Percentiles rank a stretch among this genome's conserved stretches.
These are phyloP conservation scores for Actinostola sp. DNA, from an alignment of 92 coral and sea anemone species.

Conservation along the genomic window DNA sequence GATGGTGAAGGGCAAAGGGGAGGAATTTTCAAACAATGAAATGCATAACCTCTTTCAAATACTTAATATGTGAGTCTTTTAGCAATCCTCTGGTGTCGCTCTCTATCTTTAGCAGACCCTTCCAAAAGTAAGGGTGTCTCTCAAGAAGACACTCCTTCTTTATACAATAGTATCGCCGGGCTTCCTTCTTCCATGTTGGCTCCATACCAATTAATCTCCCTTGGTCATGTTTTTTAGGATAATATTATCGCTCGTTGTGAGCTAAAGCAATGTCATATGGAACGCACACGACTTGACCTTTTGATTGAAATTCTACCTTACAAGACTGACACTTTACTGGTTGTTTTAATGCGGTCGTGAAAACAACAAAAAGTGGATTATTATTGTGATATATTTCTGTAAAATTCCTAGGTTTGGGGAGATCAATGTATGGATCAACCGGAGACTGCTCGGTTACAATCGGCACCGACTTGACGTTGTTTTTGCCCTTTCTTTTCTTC, in stretches of 20 bases:
- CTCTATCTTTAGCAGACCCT: slow-evolving; percentile 35
- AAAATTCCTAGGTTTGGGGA: slow-evolving; percentile 37
- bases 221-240: slow-evolving; percentile 45
- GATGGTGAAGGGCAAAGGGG: too few species aligned
- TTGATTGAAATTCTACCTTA: slow-evolving; percentile 45
- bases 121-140: slow-evolving; percentile 48
- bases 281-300: slow-evolving; percentile 17
- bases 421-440: slow-evolving; percentile 31
- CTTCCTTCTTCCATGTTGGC: slow-evolving; percentile 16
- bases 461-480: slow-evolving; percentile 45
- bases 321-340: slow-evolving; percentile 37
- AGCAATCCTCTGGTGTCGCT: too few species aligned
- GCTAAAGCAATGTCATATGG: slow-evolving; percentile 41
- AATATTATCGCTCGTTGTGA: slow-evolving; percentile 53
- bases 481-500: slow-evolving; percentile 49
- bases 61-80: too few species aligned
- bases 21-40: too few species aligned
- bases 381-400: slow-evolving; percentile 52
- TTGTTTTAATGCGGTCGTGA: slow-evolving; percentile 10
- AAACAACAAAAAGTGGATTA: slow-evolving; percentile 38
- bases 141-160: slow-evolving; percentile 13
- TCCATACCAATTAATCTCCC: slow-evolving; percentile 22
- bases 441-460: slow-evolving; percentile 8
- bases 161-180: slow-evolving; percentile 34
- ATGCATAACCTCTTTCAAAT: too few species aligned